A percentile compares a stretch with the other conserved stretches of the same genome.
Conservation (phyloP, 2,113 vertebrate species). For the Microtus montanus region DNA sequence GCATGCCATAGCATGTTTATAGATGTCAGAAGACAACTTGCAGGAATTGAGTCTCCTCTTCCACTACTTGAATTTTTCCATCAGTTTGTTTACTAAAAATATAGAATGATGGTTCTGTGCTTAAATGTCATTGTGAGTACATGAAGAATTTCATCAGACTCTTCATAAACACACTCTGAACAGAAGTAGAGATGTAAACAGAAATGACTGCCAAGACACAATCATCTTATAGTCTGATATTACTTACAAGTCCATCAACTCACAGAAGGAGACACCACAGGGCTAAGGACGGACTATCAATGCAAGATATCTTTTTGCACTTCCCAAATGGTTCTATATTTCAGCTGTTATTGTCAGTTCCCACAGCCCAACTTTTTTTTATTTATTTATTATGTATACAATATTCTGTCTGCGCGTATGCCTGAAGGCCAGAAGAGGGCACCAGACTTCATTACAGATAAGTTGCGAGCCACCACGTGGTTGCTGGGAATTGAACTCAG, state of each 20-base stretch:
- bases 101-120: conserved; percentile 78
- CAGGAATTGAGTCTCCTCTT: neutral
- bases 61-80: neutral
- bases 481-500: no score
- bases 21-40: neutral
- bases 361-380: neutral
- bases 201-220: conserved; percentile 66
- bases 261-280: neutral
- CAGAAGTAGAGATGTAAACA: conserved; percentile 31
- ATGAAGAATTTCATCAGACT: conserved; percentile 37
- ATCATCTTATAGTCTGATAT: conserved; percentile 31
- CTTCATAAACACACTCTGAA: conserved; percentile 44
- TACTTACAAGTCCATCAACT: conserved; percentile 52
- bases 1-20: neutral
- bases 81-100: neutral
- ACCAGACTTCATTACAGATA: no score
- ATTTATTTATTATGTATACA: no score
- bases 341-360: conserved; percentile 48
- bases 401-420: no score
- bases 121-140: conserved; percentile 41
- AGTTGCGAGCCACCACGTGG: no score
- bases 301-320: conserved; percentile 42
- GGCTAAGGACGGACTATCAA: neutral
- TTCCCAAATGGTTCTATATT: conserved; percentile 57
- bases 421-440: no score